These are phyloP conservation scores for Chydorus sphaericus DNA, from an alignment of 2,888 invertebrate species.

Conservation along the genomic window DNA sequence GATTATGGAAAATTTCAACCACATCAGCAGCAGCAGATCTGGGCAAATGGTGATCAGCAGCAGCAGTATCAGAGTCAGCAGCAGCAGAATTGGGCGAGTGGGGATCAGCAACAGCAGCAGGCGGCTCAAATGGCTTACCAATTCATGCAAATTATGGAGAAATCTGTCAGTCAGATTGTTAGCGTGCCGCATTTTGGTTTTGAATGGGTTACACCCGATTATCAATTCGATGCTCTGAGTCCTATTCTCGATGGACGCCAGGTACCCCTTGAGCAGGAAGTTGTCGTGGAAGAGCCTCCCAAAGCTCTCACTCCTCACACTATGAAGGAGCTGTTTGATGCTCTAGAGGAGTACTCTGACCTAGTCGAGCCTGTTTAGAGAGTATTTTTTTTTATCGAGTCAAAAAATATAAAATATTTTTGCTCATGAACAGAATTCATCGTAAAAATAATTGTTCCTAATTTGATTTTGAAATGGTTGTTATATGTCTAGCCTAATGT, in stretches of 20 bases:
- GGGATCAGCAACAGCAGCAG: background rate
- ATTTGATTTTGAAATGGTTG: too few relatives aligned
- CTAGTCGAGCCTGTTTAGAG: too few relatives aligned
- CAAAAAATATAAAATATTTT: too few relatives aligned
- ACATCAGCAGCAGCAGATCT: background rate
- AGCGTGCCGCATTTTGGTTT: constrained; percentile 1
- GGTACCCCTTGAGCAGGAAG: background rate
- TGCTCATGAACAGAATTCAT: too few relatives aligned
- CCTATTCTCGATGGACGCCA: too few relatives aligned
- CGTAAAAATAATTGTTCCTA: too few relatives aligned
- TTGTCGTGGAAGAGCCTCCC: background rate
- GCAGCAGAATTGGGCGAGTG: background rate
- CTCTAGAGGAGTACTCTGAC: background rate
- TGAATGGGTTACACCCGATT: constrained; percentile 7
- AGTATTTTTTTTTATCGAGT: too few relatives aligned
- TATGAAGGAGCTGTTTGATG: background rate
- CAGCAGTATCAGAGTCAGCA: background rate
- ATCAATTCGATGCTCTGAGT: background rate
- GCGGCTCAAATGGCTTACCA: background rate
- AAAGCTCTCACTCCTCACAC: background rate
- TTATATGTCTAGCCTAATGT: too few relatives aligned
- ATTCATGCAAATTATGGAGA: constrained; percentile 7
- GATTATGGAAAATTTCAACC: background rate
- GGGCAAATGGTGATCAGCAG: background rate
- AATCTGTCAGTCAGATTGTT: background rate